These are phyloP conservation scores for Limanda limanda DNA, from an alignment of 2,113 vertebrate species.

Conservation along the genomic window DNA sequence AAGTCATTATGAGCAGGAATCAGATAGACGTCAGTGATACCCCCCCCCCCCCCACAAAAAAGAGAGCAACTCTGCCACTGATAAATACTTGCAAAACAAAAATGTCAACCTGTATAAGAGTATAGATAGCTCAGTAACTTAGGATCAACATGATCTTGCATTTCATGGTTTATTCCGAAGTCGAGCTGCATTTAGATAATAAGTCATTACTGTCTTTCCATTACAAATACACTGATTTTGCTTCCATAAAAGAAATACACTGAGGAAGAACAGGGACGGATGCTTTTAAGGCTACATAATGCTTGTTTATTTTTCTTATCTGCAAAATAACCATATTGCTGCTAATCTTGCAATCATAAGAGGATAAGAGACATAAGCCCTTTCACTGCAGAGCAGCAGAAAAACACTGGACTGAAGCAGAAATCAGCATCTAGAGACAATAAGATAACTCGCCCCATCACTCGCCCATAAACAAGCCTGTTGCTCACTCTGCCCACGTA, in stretches of 20 bases:
- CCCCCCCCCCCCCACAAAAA: too few species aligned
- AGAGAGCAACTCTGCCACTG: too few species aligned
- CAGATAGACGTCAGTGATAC: not conserved
- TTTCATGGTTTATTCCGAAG: too few species aligned
- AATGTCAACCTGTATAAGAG: too few species aligned
- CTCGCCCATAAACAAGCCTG: constrained; percentile 18
- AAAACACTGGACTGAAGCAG: constrained; percentile 15
- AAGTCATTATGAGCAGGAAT: not conserved
- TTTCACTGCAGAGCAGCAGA: not conserved
- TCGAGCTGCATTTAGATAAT: too few species aligned
- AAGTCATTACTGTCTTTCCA: constrained; percentile 7
- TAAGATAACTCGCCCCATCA: constrained; percentile 1
- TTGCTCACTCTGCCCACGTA: not conserved
- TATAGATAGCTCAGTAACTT: too few species aligned
- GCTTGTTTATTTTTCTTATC: constrained; percentile 8
- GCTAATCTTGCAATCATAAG: constrained; percentile 34
- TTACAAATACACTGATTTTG: not conserved
- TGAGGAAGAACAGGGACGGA: not conserved
- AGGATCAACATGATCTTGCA: too few species aligned
- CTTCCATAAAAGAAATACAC: constrained; percentile 1
- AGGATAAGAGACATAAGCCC: constrained; percentile 14
- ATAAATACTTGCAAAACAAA: too few species aligned
- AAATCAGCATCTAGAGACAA: constrained; percentile 8
- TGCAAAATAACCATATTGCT: not conserved
- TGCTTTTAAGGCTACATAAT: not conserved